phyloP scores from a whole-genome alignment of 2,888 invertebrate genomes.

The Brachylomia viminalis region DNA sequence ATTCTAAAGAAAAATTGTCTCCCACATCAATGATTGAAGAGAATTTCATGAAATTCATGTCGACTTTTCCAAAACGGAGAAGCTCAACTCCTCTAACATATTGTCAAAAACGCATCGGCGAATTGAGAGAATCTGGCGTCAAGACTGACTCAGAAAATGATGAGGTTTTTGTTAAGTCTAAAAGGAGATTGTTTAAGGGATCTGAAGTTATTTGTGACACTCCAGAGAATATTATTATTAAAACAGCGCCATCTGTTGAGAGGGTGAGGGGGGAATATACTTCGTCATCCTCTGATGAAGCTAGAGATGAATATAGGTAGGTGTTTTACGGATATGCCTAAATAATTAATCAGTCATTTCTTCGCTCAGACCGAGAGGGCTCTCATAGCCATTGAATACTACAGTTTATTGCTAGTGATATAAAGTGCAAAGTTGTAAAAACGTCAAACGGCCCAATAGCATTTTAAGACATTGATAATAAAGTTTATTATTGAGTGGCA shows the following conservation, averaged over 20 bases:
- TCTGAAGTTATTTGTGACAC: slow-evolving; percentile 80
- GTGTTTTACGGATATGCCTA: slow-evolving; percentile 18
- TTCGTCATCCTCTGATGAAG: slow-evolving; percentile 80
- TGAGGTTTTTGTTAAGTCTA: slow-evolving; percentile 68
- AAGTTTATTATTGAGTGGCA: too few relatives aligned
- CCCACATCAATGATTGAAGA: slow-evolving; percentile 75
- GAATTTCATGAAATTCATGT: slow-evolving; percentile 75
- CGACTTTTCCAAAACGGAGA: slow-evolving; percentile 78
- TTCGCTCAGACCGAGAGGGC: too few relatives aligned
- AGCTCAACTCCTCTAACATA: slow-evolving; percentile 81
- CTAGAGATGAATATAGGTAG: slow-evolving; percentile 58
- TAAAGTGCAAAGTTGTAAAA: neutral
- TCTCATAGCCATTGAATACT: neutral
- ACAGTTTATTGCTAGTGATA: neutral
- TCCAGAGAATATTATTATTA: slow-evolving; percentile 82
- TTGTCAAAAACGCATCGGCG: slow-evolving; percentile 74
- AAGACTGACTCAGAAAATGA: slow-evolving; percentile 86
- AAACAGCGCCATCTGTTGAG: slow-evolving; percentile 86
- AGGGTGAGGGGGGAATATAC: slow-evolving; percentile 77
- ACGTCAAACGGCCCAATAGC: neutral
- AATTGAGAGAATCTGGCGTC: slow-evolving; percentile 76
- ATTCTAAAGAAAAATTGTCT: slow-evolving; percentile 57
- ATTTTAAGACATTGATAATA: too few relatives aligned
- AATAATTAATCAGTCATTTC: too few relatives aligned
- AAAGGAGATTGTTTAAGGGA: slow-evolving; percentile 47